Conservation (phyloP, 1,140 invertebrate genomes). For the Phymorhynchus buccinoides region DNA sequence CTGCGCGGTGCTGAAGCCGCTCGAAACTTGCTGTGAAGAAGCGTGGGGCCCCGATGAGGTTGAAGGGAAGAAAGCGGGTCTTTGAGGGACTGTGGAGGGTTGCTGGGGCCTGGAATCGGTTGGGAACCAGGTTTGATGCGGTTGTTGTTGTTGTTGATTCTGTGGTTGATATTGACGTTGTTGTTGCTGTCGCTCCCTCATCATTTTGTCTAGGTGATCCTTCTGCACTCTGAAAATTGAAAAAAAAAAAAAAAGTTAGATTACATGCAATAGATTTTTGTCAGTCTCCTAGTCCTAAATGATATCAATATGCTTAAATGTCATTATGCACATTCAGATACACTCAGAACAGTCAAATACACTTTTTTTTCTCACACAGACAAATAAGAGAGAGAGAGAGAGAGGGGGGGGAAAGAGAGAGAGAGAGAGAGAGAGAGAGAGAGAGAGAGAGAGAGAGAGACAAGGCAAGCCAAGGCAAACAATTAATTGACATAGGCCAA, state of each 20-base stretch:
- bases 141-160: neutral
- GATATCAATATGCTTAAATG: too few species aligned
- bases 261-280: too few species aligned
- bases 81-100: neutral
- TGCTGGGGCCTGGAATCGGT: neutral
- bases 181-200: slow-evolving; percentile 50
- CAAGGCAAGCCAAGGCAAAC: too few species aligned
- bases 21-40: neutral
- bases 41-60: neutral
- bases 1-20: neutral
- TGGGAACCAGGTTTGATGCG: neutral
- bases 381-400: too few species aligned
- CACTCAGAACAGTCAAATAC: too few species aligned
- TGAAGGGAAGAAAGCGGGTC: neutral
- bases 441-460: too few species aligned
- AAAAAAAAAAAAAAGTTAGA: neutral
- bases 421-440: too few species aligned
- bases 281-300: too few species aligned
- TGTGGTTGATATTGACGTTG: slow-evolving; percentile 25
- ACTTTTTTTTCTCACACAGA: too few species aligned
- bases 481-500: too few species aligned
- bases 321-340: too few species aligned
- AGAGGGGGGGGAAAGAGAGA: too few species aligned
- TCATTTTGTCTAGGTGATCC: slow-evolving; percentile 53
- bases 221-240: slow-evolving; percentile 53